Conservation (phyloP, 2,888 invertebrate species). For the Magallana nippona region DNA sequence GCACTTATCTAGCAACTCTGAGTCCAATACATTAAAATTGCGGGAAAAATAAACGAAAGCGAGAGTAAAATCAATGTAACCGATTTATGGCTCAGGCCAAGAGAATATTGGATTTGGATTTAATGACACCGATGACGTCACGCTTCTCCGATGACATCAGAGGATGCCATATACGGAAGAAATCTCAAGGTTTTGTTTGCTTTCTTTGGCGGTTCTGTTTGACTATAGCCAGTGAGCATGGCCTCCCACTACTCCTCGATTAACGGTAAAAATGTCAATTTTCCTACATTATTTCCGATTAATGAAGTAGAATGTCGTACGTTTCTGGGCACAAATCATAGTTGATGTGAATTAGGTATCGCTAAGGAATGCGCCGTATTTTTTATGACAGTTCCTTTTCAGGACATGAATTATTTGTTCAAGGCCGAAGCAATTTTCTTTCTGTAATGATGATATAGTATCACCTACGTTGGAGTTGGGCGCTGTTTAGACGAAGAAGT, state of each 20-base stretch:
- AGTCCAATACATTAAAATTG: background rate
- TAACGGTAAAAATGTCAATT: constrained; percentile 31
- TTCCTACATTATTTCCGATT: constrained; percentile 30
- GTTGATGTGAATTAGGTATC: constrained; percentile 21
- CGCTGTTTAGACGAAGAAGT: no score
- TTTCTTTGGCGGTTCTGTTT: constrained; percentile 1
- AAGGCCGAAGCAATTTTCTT: background rate
- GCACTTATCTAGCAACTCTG: background rate
- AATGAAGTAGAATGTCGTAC: constrained; percentile 29
- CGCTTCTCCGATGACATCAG: constrained; percentile 27
- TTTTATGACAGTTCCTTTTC: background rate
- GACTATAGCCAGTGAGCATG: constrained; percentile 14
- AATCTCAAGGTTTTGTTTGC: constrained; percentile 23
- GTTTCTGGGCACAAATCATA: constrained; percentile 19
- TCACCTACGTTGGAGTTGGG: background rate
- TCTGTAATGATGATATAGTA: background rate
- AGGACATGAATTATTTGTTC: constrained; percentile 2
- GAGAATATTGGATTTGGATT: constrained; percentile 29
- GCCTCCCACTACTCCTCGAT: constrained; percentile 20
- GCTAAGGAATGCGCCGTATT: background rate
- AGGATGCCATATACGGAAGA: constrained; percentile 27
- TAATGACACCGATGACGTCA: constrained; percentile 12
- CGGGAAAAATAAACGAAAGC: background rate
- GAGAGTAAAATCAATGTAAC: constrained; percentile 24
- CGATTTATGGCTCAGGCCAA: constrained; percentile 1